phyloP scores from a whole-genome alignment of 2,888 invertebrate genomes.

The Perizoma flavofasciatum region DNA sequence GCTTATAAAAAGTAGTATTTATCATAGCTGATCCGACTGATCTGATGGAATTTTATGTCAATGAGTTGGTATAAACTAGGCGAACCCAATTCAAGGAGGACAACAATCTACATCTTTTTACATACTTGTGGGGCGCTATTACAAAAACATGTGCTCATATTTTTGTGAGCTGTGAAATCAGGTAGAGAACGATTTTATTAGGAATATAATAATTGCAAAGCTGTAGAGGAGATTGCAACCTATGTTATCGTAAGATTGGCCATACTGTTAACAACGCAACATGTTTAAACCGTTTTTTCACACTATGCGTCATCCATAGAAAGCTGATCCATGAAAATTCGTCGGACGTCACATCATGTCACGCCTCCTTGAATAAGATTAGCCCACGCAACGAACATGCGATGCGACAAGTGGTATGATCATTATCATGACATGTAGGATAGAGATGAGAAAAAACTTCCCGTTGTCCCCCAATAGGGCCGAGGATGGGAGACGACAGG shows the following conservation, averaged over 20 bases:
- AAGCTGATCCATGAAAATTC: not conserved
- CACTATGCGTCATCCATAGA: not conserved
- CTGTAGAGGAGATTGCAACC: not conserved
- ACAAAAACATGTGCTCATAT: slow-evolving; percentile 4
- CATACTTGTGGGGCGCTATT: not conserved
- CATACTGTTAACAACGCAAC: too few species aligned
- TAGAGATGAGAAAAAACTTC: too few species aligned
- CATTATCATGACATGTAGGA: not conserved
- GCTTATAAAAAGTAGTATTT: slow-evolving; percentile 3
- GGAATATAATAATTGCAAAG: not conserved
- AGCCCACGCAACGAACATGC: not conserved
- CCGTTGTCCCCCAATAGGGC: too few species aligned
- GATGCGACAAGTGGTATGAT: slow-evolving; percentile 8
- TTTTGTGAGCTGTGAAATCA: not conserved
- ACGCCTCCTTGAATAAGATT: slow-evolving; percentile 7
- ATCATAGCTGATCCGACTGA: not conserved
- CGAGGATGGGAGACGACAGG: too few species aligned
- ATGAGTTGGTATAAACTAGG: slow-evolving; percentile 9
- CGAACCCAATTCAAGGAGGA: slow-evolving; percentile 23
- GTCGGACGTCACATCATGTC: not conserved
- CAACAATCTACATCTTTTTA: slow-evolving; percentile 19
- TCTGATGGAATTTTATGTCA: slow-evolving; percentile 7
- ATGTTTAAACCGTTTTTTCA: not conserved
- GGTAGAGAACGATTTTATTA: not conserved
- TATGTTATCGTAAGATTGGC: not conserved